These are phyloP conservation scores for Sarcophaga caerulescens DNA, from an alignment of 2,888 invertebrate genomes.

Conservation along the genomic window DNA sequence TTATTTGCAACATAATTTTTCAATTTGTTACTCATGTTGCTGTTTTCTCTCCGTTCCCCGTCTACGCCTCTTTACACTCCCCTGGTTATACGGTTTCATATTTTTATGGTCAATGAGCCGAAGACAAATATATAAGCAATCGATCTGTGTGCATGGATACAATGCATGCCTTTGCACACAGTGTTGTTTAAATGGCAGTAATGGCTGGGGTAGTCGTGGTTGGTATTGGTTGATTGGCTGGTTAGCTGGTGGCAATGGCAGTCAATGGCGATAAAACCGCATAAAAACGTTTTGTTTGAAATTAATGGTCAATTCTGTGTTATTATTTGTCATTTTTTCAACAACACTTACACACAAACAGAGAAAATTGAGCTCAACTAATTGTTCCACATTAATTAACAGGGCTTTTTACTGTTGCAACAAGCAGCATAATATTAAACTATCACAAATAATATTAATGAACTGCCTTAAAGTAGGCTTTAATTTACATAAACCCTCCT, in stretches of 20 bases:
- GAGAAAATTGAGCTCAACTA: background rate
- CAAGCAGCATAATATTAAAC: conserved; percentile 5
- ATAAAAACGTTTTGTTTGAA: conserved; percentile 56
- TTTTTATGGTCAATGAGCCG: conserved; percentile 12
- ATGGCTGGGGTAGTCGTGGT: background rate
- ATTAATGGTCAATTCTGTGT: conserved; percentile 55
- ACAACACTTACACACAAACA: too few species aligned
- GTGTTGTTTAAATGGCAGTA: background rate
- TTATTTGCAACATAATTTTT: conserved; percentile 60
- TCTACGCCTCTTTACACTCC: background rate
- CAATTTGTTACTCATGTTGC: conserved; percentile 56
- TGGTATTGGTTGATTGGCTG: background rate
- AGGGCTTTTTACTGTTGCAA: too few species aligned
- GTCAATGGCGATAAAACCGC: conserved; percentile 30
- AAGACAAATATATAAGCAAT: background rate
- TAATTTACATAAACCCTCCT: background rate
- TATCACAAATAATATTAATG: too few species aligned
- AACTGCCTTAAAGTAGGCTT: conserved; percentile 2
- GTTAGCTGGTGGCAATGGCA: background rate
- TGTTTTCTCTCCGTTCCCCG: background rate
- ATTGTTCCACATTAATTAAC: conserved; percentile 55
- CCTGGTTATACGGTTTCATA: background rate
- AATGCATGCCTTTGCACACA: too few species aligned
- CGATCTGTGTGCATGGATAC: too few species aligned
- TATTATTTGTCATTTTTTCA: conserved; percentile 41